Base-by-base conservation (phyloP, 2,113 vertebrate species). In the Esox niger region DNA sequence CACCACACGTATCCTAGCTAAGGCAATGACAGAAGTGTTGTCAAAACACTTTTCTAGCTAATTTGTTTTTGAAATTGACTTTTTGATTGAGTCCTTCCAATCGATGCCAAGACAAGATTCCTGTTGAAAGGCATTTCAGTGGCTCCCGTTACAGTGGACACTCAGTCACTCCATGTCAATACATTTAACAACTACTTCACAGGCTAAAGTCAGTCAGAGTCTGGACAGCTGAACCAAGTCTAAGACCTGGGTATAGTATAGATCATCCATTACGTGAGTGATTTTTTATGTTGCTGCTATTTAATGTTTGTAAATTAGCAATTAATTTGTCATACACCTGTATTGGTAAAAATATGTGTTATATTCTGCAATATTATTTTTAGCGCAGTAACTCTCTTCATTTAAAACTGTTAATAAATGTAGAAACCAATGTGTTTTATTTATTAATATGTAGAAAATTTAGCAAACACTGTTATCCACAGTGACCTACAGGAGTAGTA, bases 1-100 rank as follows among this genome's bases (percentile, higher is more conserved):
- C 13, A 63, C 32, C 27, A 66, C 49, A 84, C 82, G 77, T 79
- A 84, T 85, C 85, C 87, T 79, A 72, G 81, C 79, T 76, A 87
- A 79, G 82, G 80, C 80, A 20, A 74, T 66, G 77, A 84, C 75
- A 82, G 87, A 77, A 81, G 79, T 89, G 94, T 93, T 91, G 95
- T 95, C 93, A 94, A 91, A 86, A 89, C 92, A 90, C 94, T 94
- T 92, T 95, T 52, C 94, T 93, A 96, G 96, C 96, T 98, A 98
- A 99, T 98, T 98, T 96, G 94, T 98, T 99, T 86, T 95, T 95
- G 95, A 97, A 94, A 94, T 43, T 10, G 13, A 43, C n/a, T 10
- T 97, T 99, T 97, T 98, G 95, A 98, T 97, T 95, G 96, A 96
- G 95, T 92, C 94, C 91, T 96, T 93, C 93, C 94, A 98, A 97